Base-by-base conservation (phyloP, 2,888 invertebrate genomes). In the Synanthedon myopaeformis region DNA sequence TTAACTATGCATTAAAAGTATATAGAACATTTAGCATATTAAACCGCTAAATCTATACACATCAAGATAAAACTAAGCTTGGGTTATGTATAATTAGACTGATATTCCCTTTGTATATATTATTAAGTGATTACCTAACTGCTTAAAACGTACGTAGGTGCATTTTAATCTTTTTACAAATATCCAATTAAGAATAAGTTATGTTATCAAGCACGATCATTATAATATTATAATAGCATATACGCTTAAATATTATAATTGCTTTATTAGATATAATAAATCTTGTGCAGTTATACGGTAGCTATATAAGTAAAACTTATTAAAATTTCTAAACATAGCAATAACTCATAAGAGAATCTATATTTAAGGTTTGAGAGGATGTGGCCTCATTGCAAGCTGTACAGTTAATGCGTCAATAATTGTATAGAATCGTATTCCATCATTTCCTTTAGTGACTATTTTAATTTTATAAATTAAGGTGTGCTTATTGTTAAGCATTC, bases 211-310 rank as follows among this genome's bases (percentile, higher is more conserved):
- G 8, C 35, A 35, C 10, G 10, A 10, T 35, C 35, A 28, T 28
- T 28, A 28, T 28, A 28, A n/a, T n/a, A 35, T 35, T 23, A 23
- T 23, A 23, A 23, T 23, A 23, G 23, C 23, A 35, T 35, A 35
- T 35, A 35, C 35, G 35, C 35, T 35, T 35, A 6, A 35, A 35
- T 8, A 35, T 35, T 51, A 56, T 66, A 64, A 69, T 66, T 57
- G 61, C 63, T 66, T 61, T 64, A 67, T 66, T 66, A 62, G 59
- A 51, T 56, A 55, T 52, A 53, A 65, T 69, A 67, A 69, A 69
- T 69, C 62, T 62, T 54, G 45, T 54, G 58, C 59, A 54, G 56
- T 57, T 61, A 59, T 55, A 60, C 63, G 58, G 66, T 62, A 67
- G 69, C 65, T 52, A 41, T 52, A 23, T 35, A 6, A 17, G 28